Evolutionary conservation across 35 echinoderm and acorn worm species (phyloP), one percentile per base, ranked within the genome.

Genomic region (Apostichopus californicus): DNA sequence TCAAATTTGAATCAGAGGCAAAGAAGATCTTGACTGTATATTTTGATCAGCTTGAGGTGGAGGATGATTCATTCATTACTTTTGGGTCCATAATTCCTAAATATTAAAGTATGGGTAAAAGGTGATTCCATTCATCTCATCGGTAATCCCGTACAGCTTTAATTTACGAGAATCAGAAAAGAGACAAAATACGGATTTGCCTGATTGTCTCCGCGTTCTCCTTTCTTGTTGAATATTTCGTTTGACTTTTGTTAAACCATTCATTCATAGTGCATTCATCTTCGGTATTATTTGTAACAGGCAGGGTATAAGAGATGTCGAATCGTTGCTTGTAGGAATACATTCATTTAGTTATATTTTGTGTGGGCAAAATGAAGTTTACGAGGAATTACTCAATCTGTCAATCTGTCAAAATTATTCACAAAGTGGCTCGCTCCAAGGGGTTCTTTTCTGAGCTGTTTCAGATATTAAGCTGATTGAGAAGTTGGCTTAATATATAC

Each of bases 21-120:
- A 79, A 6, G 55, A 56, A 83, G 34, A 83, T 83, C 55, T 83
- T 13, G 1, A 34, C n/a, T 68, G 6, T 68, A 14, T 68, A 68
- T 68, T 17, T 56, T 83, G 34, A 83, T 83, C 80, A 54, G n/a
- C 46, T 83, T 57, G 46, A 18, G 80, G 55, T 83, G 52, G 64
- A 68, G 52, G 80, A 83, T 83, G 80, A 83, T 55, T 83, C 80
- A 83, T 34, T 54, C 80, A 83, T 83, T 56, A 83, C 80, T 83
- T 17, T 46, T 83, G 80, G 25, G 13, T 83, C 80, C 55, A 15
- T 83, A 17, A 83, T 56, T 83, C 55, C 80, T 54, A 15, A 55
- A 83, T 83, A 68, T 68, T 68, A 68, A 68, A 68, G 64, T 12
- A 68, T 68, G 64, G 64, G 11, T 68, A 68, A 46, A 46, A 18